phyloP scores from a whole-genome alignment of 2,888 invertebrate species.

The Lymantria monacha region DNA sequence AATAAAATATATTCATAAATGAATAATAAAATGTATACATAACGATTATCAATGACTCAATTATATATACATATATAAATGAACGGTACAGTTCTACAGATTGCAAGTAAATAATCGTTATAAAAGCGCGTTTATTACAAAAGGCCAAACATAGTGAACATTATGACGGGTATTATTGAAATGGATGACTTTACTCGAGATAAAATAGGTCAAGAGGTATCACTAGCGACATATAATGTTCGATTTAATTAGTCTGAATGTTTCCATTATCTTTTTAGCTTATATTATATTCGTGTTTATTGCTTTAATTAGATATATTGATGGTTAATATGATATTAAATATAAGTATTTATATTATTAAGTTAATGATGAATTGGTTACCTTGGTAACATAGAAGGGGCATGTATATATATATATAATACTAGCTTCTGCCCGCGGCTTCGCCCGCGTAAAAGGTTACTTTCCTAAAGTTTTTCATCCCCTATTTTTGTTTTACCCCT shows the following conservation, averaged over 20 bases:
- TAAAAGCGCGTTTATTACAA: slow-evolving; percentile 60
- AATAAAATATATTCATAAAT: slow-evolving; percentile 27
- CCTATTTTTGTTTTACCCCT: too few species aligned
- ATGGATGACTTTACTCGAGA: slow-evolving; percentile 75
- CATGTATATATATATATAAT: too few species aligned
- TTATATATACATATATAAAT: slow-evolving; percentile 20
- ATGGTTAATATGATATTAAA: background rate
- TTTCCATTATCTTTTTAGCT: slow-evolving; percentile 53
- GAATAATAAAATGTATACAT: slow-evolving; percentile 31
- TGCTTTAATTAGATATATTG: slow-evolving; percentile 2
- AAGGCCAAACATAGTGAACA: slow-evolving; percentile 57
- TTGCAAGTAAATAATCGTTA: slow-evolving; percentile 39
- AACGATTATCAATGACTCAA: slow-evolving; percentile 37
- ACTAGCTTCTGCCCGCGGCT: too few species aligned
- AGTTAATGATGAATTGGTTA: too few species aligned
- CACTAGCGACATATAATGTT: slow-evolving; percentile 66
- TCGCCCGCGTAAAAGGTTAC: too few species aligned
- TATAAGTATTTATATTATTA: too few species aligned
- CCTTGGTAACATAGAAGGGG: too few species aligned
- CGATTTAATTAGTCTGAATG: slow-evolving; percentile 76
- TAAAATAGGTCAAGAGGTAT: slow-evolving; percentile 72
- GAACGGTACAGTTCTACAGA: slow-evolving; percentile 27
- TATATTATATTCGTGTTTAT: slow-evolving; percentile 4
- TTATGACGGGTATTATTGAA: slow-evolving; percentile 73
- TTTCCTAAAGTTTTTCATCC: too few species aligned